A percentile compares a stretch with the other conserved stretches of the same genome.
phyloP scores from a whole-genome alignment of 2,113 vertebrate genomes.

The Pleuronectes platessa region DNA sequence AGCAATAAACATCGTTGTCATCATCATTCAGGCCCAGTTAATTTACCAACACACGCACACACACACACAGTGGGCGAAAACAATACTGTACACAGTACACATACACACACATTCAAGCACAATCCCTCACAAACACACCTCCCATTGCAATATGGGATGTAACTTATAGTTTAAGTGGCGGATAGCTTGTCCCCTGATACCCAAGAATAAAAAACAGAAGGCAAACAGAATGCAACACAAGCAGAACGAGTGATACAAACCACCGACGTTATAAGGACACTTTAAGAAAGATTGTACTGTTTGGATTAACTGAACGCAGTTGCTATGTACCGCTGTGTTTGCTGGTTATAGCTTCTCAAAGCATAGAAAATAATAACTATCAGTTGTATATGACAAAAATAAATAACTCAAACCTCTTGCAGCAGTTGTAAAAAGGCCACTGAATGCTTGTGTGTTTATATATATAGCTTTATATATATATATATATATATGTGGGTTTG shows the following conservation, averaged over 20 bases:
- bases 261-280: slow-evolving; percentile 82
- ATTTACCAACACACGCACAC: slow-evolving; percentile 41
- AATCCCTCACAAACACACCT: slow-evolving; percentile 36
- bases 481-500: not conserved
- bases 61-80: slow-evolving; percentile 40
- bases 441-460: slow-evolving; percentile 60
- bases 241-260: slow-evolving; percentile 56
- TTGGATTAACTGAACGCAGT: slow-evolving; percentile 70
- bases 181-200: slow-evolving; percentile 56
- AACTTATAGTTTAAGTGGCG: slow-evolving; percentile 31
- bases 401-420: slow-evolving; percentile 74
- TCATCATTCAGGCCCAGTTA: slow-evolving; percentile 56
- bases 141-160: slow-evolving; percentile 42
- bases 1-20: slow-evolving; percentile 48
- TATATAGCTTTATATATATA: not conserved
- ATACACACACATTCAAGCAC: slow-evolving; percentile 27
- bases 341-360: slow-evolving; percentile 74
- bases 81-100: slow-evolving; percentile 39
- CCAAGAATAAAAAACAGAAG: slow-evolving; percentile 48
- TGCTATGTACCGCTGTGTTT: slow-evolving; percentile 70
- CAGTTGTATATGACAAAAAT: slow-evolving; percentile 68
- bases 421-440: slow-evolving; percentile 82
- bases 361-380: slow-evolving; percentile 65
- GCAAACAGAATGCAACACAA: slow-evolving; percentile 57
- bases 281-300: slow-evolving; percentile 83